Percentiles rank a stretch among this genome's conserved stretches.
Evolutionary conservation across 2,113 vertebrate genomes (phyloP).

Genomic region (Myotis davidii): DNA sequence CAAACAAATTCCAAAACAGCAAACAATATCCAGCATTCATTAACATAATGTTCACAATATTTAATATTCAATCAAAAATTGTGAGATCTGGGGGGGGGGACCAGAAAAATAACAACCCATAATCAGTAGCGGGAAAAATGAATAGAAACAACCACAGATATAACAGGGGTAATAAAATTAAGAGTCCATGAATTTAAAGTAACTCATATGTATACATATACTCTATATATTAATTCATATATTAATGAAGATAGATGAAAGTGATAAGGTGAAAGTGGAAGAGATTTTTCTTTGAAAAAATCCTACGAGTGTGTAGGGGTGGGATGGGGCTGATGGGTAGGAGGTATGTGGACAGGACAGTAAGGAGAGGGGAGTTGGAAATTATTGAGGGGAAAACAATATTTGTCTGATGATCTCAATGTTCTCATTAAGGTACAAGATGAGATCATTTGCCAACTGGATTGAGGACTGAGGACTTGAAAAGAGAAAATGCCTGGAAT

Average conservation of each 20-base stretch:
- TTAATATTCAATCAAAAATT: not conserved
- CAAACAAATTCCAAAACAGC: not conserved
- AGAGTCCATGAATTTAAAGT: not conserved
- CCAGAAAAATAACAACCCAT: not conserved
- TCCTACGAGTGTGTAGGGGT: too few species aligned
- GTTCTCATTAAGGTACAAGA: not conserved
- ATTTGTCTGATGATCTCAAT: not conserved
- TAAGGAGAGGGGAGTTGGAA: not conserved
- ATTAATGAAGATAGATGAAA: slow-evolving; percentile 19
- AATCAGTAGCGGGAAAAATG: not conserved
- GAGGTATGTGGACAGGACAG: not conserved
- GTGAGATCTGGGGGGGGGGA: too few species aligned
- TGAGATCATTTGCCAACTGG: not conserved
- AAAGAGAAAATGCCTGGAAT: not conserved
- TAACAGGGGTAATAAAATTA: not conserved
- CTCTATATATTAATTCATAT: too few species aligned
- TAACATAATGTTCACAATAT: not conserved
- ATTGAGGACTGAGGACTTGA: not conserved
- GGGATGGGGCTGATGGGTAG: not conserved
- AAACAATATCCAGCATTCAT: not conserved
- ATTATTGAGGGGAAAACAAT: not conserved
- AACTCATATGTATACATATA: not conserved
- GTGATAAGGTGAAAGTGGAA: not conserved
- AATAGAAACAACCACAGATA: not conserved
- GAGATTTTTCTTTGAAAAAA: not conserved